A percentile compares a stretch with the other conserved stretches of the same genome.
phyloP scores from a whole-genome alignment of 2,797 vertebrate species.

The Phrynocephalus forsythii region DNA sequence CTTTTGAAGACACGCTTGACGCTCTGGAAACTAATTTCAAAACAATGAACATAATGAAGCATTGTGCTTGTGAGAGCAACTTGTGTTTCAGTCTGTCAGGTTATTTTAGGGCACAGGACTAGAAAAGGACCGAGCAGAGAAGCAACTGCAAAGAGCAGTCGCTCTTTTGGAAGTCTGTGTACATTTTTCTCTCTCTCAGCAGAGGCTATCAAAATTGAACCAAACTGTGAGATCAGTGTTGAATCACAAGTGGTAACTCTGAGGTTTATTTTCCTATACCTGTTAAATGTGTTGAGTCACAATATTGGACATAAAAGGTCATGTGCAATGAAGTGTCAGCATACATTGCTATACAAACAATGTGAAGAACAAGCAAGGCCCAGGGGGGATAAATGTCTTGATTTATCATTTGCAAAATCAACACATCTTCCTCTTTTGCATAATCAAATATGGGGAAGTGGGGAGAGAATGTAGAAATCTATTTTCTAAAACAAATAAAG shows the following conservation, averaged over 20 bases:
- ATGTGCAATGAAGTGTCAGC: constrained; percentile 29
- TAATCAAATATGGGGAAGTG: constrained; percentile 8
- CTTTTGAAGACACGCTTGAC: constrained; percentile 73
- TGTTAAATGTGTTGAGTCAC: constrained; percentile 7
- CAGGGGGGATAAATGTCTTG: constrained; percentile 42
- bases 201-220: constrained; percentile 14
- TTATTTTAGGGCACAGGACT: constrained; percentile 61
- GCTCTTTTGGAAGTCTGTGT: constrained; percentile 26
- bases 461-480: neutral
- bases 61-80: constrained; percentile 73
- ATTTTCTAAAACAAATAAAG: constrained; percentile 26
- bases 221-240: constrained; percentile 33
- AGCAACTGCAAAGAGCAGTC: neutral
- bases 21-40: constrained; percentile 76
- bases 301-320: constrained; percentile 44
- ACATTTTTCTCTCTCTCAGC: fast-evolving
- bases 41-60: constrained; percentile 73
- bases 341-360: constrained; percentile 40
- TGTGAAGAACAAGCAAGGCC: neutral
- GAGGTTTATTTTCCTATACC: neutral
- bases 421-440: constrained; percentile 31
- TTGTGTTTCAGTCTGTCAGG: constrained; percentile 64
- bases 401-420: constrained; percentile 45
- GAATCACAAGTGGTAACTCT: neutral
- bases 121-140: constrained; percentile 51